Percentiles rank a stretch among this genome's conserved stretches.
These are phyloP conservation scores for Pantala flavescens DNA, from an alignment of 1,140 invertebrate genomes.

Conservation along the genomic window DNA sequence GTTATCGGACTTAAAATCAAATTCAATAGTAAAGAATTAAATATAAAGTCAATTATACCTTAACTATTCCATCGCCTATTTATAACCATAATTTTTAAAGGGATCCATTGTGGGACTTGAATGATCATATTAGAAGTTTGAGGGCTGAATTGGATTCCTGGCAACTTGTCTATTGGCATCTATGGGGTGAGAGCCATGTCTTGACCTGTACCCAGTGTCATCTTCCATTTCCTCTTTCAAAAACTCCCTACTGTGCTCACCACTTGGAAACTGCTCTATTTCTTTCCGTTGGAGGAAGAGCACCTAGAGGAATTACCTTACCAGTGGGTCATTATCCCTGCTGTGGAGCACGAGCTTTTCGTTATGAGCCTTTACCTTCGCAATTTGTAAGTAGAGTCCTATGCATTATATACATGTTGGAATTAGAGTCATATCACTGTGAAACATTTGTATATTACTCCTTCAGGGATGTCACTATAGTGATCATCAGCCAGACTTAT, in stretches of 20 bases:
- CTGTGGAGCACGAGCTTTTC: conserved; percentile 70
- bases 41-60: too few species aligned
- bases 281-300: conserved; percentile 53
- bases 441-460: neutral
- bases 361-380: conserved; percentile 53
- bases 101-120: conserved; percentile 71
- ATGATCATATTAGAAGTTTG: conserved; percentile 64
- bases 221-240: conserved; percentile 60
- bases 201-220: conserved; percentile 63
- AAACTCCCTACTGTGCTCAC: conserved; percentile 68
- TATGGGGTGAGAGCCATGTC: conserved; percentile 82
- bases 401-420: too few species aligned
- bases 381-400: conserved; percentile 10
- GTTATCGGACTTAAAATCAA: too few species aligned
- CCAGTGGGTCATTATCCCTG: conserved; percentile 58
- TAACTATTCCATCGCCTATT: too few species aligned
- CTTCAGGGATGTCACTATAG: neutral
- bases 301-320: conserved; percentile 37
- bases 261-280: conserved; percentile 67
- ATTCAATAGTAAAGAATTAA: too few species aligned
- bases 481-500: neutral
- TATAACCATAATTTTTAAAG: conserved; percentile 33
- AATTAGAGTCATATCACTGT: neutral
- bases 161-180: conserved; percentile 83
- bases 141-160: conserved; percentile 70